These are phyloP conservation scores for Gymnarchus niloticus DNA, from an alignment of 2,113 vertebrate species.

Conservation along the genomic window DNA sequence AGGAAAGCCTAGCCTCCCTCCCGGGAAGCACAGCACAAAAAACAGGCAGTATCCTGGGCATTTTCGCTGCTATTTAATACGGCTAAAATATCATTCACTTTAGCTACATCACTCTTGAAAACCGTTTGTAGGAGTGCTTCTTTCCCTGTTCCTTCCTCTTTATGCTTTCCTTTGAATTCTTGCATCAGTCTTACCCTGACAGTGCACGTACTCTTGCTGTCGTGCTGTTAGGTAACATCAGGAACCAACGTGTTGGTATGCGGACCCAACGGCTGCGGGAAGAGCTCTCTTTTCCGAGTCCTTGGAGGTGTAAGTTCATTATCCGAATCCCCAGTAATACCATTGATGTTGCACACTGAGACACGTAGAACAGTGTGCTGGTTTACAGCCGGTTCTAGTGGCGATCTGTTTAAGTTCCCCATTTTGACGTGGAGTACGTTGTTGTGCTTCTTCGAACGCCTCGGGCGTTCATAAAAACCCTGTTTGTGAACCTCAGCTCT, in stretches of 20 bases:
- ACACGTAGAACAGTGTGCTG: background rate
- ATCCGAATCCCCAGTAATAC: background rate
- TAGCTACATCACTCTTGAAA: background rate
- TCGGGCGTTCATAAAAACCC: background rate
- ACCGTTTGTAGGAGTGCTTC: background rate
- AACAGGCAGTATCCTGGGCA: no score
- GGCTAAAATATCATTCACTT: background rate
- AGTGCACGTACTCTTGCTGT: background rate
- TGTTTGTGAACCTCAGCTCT: slow-evolving; percentile 63
- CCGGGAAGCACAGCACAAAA: background rate
- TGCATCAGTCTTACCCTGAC: background rate
- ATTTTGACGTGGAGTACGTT: background rate
- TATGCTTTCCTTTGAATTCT: background rate
- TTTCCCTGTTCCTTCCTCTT: background rate
- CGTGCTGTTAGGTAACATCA: slow-evolving; percentile 71
- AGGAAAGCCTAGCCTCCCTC: background rate
- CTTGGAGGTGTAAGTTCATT: slow-evolving; percentile 81
- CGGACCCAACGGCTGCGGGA: slow-evolving; percentile 96
- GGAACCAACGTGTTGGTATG: slow-evolving; percentile 95
- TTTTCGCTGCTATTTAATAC: background rate
- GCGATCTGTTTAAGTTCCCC: background rate
- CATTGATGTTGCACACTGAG: background rate
- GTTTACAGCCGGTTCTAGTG: no score
- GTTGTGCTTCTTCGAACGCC: background rate
- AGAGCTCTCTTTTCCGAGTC: slow-evolving; percentile 92